phyloP scores from a whole-genome alignment of 2,797 vertebrate species.

The Schizothorax lantsangensis region DNA sequence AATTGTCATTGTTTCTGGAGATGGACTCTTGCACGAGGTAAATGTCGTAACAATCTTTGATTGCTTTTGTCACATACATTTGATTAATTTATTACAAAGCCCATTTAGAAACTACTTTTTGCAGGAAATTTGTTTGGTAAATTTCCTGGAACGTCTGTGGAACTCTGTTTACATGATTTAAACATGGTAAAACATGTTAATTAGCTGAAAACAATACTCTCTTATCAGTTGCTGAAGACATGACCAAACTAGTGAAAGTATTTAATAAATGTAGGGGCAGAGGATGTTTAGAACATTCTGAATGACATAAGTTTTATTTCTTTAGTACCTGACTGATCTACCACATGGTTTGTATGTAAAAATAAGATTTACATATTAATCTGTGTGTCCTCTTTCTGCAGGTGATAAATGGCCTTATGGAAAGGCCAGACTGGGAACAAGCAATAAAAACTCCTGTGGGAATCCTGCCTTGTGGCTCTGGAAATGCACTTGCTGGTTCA shows the following conservation, averaged over 20 bases:
- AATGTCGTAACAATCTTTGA: background rate
- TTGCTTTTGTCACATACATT: background rate
- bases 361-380: conserved; percentile 1
- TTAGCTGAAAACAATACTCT: background rate
- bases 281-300: background rate
- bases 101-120: background rate
- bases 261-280: background rate
- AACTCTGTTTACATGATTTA: background rate
- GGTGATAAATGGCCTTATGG: conserved; percentile 93
- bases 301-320: background rate
- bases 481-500: conserved; percentile 90
- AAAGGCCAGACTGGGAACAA: conserved; percentile 89
- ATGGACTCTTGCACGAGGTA: conserved; percentile 91
- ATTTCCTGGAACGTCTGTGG: background rate
- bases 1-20: conserved; percentile 89
- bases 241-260: background rate
- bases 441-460: conserved; percentile 90
- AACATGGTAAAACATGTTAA: background rate
- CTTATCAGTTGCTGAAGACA: background rate
- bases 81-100: background rate
- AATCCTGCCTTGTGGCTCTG: conserved; percentile 91
- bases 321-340: no score
- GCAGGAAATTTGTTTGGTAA: no score
- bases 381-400: conserved; percentile 58
- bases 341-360: background rate